These are phyloP conservation scores for Eristalis tenax DNA, from an alignment of 2,888 invertebrate species.

Conservation along the genomic window DNA sequence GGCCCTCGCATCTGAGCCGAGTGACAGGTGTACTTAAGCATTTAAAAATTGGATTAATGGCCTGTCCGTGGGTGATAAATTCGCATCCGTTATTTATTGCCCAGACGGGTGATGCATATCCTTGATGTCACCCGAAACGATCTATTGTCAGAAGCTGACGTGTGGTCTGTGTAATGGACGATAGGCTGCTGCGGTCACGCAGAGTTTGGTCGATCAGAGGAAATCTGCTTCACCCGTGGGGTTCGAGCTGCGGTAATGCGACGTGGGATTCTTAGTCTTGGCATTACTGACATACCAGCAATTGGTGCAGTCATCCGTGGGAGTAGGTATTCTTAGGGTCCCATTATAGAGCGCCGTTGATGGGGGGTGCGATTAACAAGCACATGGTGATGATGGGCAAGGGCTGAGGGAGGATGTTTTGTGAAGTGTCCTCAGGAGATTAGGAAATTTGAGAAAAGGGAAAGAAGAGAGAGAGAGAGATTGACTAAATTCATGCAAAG, in stretches of 20 bases:
- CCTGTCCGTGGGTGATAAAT: conserved; percentile 10
- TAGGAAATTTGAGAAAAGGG: too few relatives aligned
- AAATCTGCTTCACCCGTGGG: background rate
- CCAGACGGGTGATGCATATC: background rate
- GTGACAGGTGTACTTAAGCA: conserved; percentile 31
- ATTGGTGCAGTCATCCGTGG: background rate
- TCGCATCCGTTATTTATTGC: background rate
- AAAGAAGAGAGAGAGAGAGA: too few relatives aligned
- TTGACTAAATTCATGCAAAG: too few relatives aligned
- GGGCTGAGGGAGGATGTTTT: too few relatives aligned
- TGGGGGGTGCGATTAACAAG: too few relatives aligned
- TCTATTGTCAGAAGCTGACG: background rate
- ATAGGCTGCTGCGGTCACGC: background rate
- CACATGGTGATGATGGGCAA: too few relatives aligned
- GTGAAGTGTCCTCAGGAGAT: too few relatives aligned
- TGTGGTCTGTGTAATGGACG: background rate
- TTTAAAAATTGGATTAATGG: conserved; percentile 22
- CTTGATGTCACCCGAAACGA: background rate
- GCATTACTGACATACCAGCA: background rate
- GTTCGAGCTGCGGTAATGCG: background rate
- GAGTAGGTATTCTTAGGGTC: too few relatives aligned
- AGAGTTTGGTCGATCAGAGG: background rate
- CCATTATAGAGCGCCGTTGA: too few relatives aligned
- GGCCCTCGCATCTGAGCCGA: background rate
- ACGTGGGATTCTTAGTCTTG: background rate